These are phyloP conservation scores for Tyria jacobaeae DNA, from an alignment of 2,888 invertebrate species.

Conservation along the genomic window DNA sequence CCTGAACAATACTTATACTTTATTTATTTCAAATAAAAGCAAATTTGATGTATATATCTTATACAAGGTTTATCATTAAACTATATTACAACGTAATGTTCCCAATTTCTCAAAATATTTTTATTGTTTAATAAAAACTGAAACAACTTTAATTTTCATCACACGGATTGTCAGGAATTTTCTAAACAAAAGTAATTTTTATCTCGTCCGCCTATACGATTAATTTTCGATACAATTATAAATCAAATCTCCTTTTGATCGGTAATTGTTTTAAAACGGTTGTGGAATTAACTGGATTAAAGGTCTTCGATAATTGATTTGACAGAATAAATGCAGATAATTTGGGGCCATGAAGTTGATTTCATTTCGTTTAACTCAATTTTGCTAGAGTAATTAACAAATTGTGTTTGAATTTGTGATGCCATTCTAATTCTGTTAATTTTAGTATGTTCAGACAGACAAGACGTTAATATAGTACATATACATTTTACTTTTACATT, in stretches of 20 bases:
- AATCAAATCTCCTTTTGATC: conserved; percentile 26
- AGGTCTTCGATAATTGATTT: not conserved
- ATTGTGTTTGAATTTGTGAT: conserved; percentile 10
- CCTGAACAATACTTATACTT: too few relatives aligned
- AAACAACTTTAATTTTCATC: conserved; percentile 37
- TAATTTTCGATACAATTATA: conserved; percentile 32
- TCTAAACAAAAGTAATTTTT: conserved; percentile 49
- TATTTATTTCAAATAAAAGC: too few relatives aligned
- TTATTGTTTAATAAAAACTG: conserved; percentile 35
- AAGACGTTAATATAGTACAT: not conserved
- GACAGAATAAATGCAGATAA: conserved; percentile 2
- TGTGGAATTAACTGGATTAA: not conserved
- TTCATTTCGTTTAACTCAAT: conserved; percentile 5
- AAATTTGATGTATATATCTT: not conserved
- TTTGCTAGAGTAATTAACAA: conserved; percentile 4
- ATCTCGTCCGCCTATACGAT: conserved; percentile 36
- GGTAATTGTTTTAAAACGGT: conserved; percentile 25
- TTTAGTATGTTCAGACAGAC: not conserved
- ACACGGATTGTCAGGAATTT: conserved; percentile 36
- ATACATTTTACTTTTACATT: too few relatives aligned
- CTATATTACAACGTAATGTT: not conserved
- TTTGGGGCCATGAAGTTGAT: not conserved
- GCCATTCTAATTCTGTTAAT: not conserved
- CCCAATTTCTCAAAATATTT: not conserved
- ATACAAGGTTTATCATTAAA: not conserved